Percentiles rank a stretch among this genome's conserved stretches.
Evolutionary conservation across 2,113 vertebrate genomes (phyloP).

Genomic region (Okapia johnstoni): DNA sequence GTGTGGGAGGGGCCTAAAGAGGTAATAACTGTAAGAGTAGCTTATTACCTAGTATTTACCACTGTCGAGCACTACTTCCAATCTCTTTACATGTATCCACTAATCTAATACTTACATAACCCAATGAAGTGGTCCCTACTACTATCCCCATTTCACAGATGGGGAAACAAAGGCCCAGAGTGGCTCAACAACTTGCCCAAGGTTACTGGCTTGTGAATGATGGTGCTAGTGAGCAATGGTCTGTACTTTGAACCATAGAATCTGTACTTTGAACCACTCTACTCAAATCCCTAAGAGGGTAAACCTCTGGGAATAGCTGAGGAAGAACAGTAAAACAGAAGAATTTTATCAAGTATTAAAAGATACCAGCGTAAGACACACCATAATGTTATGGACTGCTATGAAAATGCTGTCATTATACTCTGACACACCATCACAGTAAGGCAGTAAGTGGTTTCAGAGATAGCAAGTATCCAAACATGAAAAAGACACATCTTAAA

Average conservation of each 20-base stretch:
- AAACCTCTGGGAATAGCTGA: background rate
- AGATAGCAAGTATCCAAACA: background rate
- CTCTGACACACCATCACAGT: background rate
- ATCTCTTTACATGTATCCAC: background rate
- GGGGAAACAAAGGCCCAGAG: background rate
- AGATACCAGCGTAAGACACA: background rate
- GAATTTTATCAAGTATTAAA: background rate
- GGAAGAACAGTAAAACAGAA: background rate
- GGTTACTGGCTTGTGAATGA: background rate
- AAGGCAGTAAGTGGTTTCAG: background rate
- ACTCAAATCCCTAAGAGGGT: background rate
- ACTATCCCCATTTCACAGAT: background rate
- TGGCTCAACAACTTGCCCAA: background rate
- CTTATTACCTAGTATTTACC: background rate
- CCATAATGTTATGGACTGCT: background rate
- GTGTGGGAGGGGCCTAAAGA: background rate
- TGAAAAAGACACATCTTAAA: background rate
- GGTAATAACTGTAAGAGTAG: background rate
- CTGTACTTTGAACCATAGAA: background rate
- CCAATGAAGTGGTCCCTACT: background rate
- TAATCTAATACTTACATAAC: background rate
- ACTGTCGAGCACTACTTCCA: background rate
- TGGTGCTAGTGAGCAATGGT: background rate
- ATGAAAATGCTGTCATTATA: background rate
- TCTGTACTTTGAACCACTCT: background rate